phyloP scores from a whole-genome alignment of 2,797 vertebrate species.

The Clarias fuscus region DNA sequence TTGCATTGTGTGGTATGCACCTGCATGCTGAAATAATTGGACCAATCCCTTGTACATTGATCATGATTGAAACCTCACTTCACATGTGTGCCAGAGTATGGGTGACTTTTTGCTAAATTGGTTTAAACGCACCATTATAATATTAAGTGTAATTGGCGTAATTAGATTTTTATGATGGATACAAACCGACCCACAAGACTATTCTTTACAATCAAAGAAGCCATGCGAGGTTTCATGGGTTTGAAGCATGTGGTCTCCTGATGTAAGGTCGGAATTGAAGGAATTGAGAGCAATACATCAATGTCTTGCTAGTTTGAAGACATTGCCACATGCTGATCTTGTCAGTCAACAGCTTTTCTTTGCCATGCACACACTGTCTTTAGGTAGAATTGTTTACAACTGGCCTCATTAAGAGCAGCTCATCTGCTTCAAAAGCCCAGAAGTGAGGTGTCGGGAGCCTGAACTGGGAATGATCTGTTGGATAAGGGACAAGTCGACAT shows the following conservation, averaged over 20 bases:
- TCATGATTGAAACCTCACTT: not conserved
- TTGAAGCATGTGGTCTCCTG: not conserved
- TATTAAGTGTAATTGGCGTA: too few relatives aligned
- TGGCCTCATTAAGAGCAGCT: not conserved
- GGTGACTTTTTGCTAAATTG: not conserved
- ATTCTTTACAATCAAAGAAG: not conserved
- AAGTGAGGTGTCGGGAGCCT: not conserved
- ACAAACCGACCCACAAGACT: not conserved
- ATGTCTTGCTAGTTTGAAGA: not conserved
- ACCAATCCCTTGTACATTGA: not conserved
- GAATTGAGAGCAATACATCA: not conserved
- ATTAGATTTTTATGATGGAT: not conserved
- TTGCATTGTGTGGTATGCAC: not conserved
- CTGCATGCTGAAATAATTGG: too few relatives aligned
- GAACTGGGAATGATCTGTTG: not conserved
- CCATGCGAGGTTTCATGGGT: not conserved
- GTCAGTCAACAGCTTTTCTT: not conserved
- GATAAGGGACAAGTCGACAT: not conserved
- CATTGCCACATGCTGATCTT: not conserved
- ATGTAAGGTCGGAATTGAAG: not conserved
- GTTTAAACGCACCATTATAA: not conserved
- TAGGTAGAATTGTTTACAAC: not conserved
- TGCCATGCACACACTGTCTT: not conserved
- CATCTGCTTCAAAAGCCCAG: too few relatives aligned
- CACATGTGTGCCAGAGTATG: not conserved